Base-by-base conservation (phyloP, 2,797 vertebrate genomes). In the Parambassis ranga region DNA sequence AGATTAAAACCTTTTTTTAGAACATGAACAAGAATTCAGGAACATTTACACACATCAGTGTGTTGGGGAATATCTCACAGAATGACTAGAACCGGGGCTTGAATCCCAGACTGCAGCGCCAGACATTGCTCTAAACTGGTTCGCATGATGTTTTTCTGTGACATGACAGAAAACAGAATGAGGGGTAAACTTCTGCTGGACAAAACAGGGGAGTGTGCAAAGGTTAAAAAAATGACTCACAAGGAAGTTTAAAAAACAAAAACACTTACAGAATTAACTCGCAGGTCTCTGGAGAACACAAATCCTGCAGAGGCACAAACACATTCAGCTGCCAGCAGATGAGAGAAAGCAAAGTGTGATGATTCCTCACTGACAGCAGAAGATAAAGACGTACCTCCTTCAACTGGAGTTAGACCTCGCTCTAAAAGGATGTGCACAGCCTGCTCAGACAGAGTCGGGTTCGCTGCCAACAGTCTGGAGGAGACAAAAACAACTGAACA, bases 201-300 rank as follows among this genome's bases (percentile, higher is more conserved):
- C 27, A 22, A 48, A 48, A 27, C 19, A 11, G 48, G 27, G 15
- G 41, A 13, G n/a, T 27, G 28, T 57, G 15, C 32, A 3, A 20
- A 41, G 18, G 62, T 59, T 46, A 36, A 69, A 69, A 63, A 4
- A 4, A n/a, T n/a, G n/a, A n/a, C n/a, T n/a, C n/a, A n/a, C n/a
- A n/a, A n/a, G n/a, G n/a, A n/a, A n/a, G n/a, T n/a, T n/a, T n/a
- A n/a, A n/a, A n/a, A n/a, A n/a, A n/a, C n/a, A n/a, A n/a, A n/a
- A 55, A 26, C 41, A 74, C 90, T 93, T 77, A 95, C 94, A 87
- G 36, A 56, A 22, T 73, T 56, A 51, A 93, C 52, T 77, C 92
- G 86, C 41, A 90, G 50, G 87, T 97, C 95, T 84, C 95, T 90
- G 81, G 91, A 94, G 79, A 94, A 93, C 14, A 88, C 76, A 65